A percentile compares a stretch with the other conserved stretches of the same genome.
phyloP scores from a whole-genome alignment of 2,888 invertebrate genomes.

The Drosophila paranaensis region DNA sequence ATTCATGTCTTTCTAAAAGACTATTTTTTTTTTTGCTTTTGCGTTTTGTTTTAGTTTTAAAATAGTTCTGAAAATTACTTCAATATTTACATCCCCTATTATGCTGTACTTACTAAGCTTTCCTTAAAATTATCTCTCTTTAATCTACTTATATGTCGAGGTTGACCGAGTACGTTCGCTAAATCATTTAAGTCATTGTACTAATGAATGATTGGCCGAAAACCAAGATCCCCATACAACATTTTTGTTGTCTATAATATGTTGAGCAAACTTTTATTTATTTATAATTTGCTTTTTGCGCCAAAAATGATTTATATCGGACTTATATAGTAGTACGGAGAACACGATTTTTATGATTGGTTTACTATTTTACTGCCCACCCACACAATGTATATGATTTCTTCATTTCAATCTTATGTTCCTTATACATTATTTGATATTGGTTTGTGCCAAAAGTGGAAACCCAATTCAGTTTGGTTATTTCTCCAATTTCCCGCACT shows the following conservation, averaged over 20 bases:
- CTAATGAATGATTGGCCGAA: neutral
- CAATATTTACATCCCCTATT: neutral
- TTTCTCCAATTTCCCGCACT: constrained; percentile 20
- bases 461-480: constrained; percentile 3
- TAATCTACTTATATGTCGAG: neutral
- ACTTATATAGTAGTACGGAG: no score
- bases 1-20: neutral
- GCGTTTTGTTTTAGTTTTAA: neutral
- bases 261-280: neutral
- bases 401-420: neutral
- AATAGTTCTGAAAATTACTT: neutral
- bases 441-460: neutral
- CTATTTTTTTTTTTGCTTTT: neutral
- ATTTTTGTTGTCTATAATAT: neutral
- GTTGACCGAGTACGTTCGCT: neutral
- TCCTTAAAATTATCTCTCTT: no score
- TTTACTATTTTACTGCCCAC: neutral
- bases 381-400: neutral
- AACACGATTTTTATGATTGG: neutral
- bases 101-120: neutral
- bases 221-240: neutral
- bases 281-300: neutral
- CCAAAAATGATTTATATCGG: neutral
- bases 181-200: neutral
- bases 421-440: neutral